phyloP scores from a whole-genome alignment of 1,140 invertebrate genomes.

The Cardiocondyla obscurior region DNA sequence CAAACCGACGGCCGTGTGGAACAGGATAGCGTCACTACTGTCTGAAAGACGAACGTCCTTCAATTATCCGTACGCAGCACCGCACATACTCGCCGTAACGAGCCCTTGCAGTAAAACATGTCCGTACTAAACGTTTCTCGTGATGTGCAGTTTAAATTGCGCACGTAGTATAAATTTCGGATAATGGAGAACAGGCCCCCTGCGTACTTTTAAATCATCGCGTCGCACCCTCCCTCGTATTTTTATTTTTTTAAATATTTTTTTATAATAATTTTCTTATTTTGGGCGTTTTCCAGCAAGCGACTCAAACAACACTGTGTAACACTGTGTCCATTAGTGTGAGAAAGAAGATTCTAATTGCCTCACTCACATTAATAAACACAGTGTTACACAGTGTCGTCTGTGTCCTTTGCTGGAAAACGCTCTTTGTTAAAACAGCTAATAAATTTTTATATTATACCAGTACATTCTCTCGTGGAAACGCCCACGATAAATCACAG shows the following conservation, averaged over 20 bases:
- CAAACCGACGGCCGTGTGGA: slow-evolving; percentile 40
- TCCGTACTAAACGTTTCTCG: slow-evolving; percentile 48
- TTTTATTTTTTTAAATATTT: not conserved
- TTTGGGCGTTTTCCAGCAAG: too few relatives aligned
- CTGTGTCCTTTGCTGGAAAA: too few relatives aligned
- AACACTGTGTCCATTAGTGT: too few relatives aligned
- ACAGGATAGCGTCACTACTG: slow-evolving; percentile 48
- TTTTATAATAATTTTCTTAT: not conserved
- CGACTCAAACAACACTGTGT: too few relatives aligned
- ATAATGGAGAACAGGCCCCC: not conserved
- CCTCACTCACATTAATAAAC: too few relatives aligned
- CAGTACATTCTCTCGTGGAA: not conserved
- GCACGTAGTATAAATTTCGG: not conserved
- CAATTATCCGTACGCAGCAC: slow-evolving; percentile 62
- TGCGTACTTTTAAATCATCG: not conserved
- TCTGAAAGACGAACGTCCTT: slow-evolving; percentile 70
- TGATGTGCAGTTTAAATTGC: slow-evolving; percentile 41
- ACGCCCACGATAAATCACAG: slow-evolving; percentile 40
- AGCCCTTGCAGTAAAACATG: slow-evolving; percentile 49
- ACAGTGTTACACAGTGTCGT: too few relatives aligned
- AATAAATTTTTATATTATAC: too few relatives aligned
- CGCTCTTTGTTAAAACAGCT: too few relatives aligned
- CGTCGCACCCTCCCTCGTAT: not conserved
- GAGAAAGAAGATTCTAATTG: too few relatives aligned
- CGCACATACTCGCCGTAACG: slow-evolving; percentile 42